Base-by-base conservation (phyloP, 2,113 vertebrate species). In the Collichthys lucidus region DNA sequence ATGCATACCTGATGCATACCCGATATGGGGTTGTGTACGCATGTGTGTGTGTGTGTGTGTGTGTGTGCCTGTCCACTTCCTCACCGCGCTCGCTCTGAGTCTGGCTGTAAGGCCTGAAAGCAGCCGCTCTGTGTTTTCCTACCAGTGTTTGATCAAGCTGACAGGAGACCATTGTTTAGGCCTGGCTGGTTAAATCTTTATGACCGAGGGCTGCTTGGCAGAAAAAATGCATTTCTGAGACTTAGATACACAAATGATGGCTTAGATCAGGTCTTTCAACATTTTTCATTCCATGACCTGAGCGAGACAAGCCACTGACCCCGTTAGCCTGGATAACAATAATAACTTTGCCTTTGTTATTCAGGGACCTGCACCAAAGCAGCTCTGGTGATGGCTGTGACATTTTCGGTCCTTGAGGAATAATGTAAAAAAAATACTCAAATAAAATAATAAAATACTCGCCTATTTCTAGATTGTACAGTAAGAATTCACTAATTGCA, bases 211-310 rank as follows among this genome's bases (percentile, higher is more conserved):
- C 70, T 72, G 47, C 77, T 89, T 78, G 83, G 82, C 81, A 79
- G 63, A 78, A 74, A 86, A 75, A 82, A 9, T 53, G 73, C 74
- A 86, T 90, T 84, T 90, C 78, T 90, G 26, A 77, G 78, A 5
- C 24, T 80, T 77, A 89, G 71, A 93, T 70, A 88, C 76, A 86
- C 82, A 90, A 85, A 88, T 84, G 71, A 74, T 77, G 77, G 79
- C 75, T 74, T 56, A 79, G 83, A 86, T 84, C 0, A 64, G 46
- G 61, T 67, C 66, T 82, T 75, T 69, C 65, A 76, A 74, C 73
- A 62, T 64, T 79, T 86, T 81, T 83, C 42, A 57, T 81, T 87
- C 71, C 77, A 60, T 14, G 68, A 50, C 80, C 63, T 72, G 62
- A 80, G 59, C 50, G 24, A 62, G 71, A 82, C 63, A 76, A 84